A percentile compares a stretch with the other conserved stretches of the same genome.
These are phyloP conservation scores for Napeogenes sylphis DNA, from an alignment of 2,888 invertebrate species.

Conservation along the genomic window DNA sequence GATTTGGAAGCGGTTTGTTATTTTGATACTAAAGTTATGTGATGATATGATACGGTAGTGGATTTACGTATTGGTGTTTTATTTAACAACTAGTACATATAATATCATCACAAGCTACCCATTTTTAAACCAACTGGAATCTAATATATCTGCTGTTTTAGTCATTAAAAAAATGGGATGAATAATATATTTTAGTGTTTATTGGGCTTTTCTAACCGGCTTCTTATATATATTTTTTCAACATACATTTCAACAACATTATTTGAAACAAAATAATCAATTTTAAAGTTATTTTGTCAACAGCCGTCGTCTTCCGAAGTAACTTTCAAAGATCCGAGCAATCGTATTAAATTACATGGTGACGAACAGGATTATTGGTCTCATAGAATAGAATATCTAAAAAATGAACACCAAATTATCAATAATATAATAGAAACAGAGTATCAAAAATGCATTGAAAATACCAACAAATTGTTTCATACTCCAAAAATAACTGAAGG, in stretches of 20 bases:
- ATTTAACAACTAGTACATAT: too few species aligned
- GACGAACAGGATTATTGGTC: constrained; percentile 61
- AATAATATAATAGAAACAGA: constrained; percentile 65
- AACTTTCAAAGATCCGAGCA: constrained; percentile 42
- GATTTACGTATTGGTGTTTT: neutral
- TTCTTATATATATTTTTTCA: too few species aligned
- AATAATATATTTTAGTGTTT: too few species aligned
- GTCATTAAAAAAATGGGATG: too few species aligned
- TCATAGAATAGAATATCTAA: constrained; percentile 58
- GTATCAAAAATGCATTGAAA: constrained; percentile 60
- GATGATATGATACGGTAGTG: constrained; percentile 41
- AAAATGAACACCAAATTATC: constrained; percentile 63
- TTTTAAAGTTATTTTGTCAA: neutral
- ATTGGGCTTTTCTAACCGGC: too few species aligned
- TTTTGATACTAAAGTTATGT: too few species aligned
- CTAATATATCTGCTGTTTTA: too few species aligned
- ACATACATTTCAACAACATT: too few species aligned
- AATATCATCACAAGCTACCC: too few species aligned
- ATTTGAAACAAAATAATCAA: constrained; percentile 1
- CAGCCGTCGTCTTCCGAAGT: constrained; percentile 23
- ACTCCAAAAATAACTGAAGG: constrained; percentile 48
- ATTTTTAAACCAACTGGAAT: too few species aligned
- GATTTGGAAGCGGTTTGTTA: constrained; percentile 36
- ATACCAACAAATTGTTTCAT: constrained; percentile 47
- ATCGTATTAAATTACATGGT: constrained; percentile 38